Evolutionary conservation across 1,140 invertebrate genomes (phyloP).

Genomic region (Lepidotrigona ventralis): DNA sequence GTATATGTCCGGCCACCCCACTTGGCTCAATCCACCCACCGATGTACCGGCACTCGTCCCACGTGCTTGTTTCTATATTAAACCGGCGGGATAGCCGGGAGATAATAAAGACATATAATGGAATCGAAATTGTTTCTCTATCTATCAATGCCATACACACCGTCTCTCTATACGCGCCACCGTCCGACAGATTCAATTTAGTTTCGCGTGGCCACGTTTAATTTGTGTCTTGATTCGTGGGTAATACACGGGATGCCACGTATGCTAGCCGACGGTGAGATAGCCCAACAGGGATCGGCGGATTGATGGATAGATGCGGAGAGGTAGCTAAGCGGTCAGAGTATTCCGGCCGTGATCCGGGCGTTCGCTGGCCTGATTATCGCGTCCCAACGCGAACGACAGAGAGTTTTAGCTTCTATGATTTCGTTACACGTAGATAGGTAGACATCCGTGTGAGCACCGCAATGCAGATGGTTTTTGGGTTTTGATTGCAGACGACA

Average conservation of each 20-base stretch:
- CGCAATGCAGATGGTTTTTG: slow-evolving; percentile 4
- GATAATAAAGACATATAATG: slow-evolving; percentile 79
- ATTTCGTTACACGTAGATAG: neutral
- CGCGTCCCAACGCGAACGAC: neutral
- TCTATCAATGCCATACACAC: slow-evolving; percentile 77
- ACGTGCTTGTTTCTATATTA: slow-evolving; percentile 74
- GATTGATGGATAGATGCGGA: neutral
- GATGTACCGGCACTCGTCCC: slow-evolving; percentile 64
- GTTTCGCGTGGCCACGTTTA: slow-evolving; percentile 70
- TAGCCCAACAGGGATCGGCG: neutral
- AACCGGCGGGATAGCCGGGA: slow-evolving; percentile 71
- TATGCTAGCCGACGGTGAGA: slow-evolving; percentile 23
- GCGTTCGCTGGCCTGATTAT: neutral
- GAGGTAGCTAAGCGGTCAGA: too few relatives aligned
- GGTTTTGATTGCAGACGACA: slow-evolving; percentile 85
- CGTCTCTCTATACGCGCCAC: slow-evolving; percentile 47
- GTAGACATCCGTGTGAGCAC: neutral
- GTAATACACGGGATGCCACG: slow-evolving; percentile 60
- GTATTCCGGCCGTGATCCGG: neutral
- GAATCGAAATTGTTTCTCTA: slow-evolving; percentile 80
- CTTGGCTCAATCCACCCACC: slow-evolving; percentile 43
- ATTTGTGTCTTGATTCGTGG: slow-evolving; percentile 74
- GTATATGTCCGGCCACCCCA: slow-evolving; percentile 57
- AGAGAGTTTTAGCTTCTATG: neutral
- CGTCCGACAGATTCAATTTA: slow-evolving; percentile 75